Conservation (phyloP, 2,797 vertebrate genomes). For the Trachurus trachurus region DNA sequence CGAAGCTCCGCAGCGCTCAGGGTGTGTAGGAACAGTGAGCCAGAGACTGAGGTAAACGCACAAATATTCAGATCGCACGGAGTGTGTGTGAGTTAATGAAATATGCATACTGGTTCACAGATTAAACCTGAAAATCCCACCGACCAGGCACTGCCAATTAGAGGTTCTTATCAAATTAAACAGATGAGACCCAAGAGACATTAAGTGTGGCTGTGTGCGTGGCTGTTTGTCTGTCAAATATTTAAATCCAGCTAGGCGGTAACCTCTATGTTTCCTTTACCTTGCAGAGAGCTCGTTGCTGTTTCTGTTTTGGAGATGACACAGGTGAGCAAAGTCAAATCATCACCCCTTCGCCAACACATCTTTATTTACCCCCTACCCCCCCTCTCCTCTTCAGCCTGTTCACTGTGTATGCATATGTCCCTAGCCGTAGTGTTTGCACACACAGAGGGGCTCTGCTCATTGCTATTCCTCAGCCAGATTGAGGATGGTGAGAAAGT, state of each 20-base stretch:
- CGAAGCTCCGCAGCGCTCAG: conserved; percentile 93
- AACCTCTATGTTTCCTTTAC: conserved; percentile 51
- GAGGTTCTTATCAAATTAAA: conserved; percentile 3
- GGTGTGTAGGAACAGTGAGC: conserved; percentile 88
- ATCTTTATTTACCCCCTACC: not conserved
- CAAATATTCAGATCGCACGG: conserved; percentile 29
- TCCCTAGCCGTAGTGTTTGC: conserved; percentile 49
- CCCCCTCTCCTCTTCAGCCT: not conserved
- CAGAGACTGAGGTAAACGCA: conserved; percentile 90
- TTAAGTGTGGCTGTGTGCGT: not conserved
- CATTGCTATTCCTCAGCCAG: conserved; percentile 74
- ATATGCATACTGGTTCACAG: conserved; percentile 20
- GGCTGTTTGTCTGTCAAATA: not conserved
- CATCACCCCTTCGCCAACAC: conserved; percentile 6
- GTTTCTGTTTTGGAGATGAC: conserved; percentile 92
- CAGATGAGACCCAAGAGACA: conserved; percentile 11
- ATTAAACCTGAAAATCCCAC: conserved; percentile 9
- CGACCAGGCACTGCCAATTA: not conserved
- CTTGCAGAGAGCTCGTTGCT: conserved; percentile 95
- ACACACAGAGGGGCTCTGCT: conserved; percentile 43
- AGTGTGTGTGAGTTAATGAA: conserved; percentile 26
- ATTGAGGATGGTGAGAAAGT: conserved; percentile 72
- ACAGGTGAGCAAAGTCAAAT: conserved; percentile 85
- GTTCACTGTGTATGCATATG: conserved; percentile 30
- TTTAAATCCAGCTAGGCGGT: conserved; percentile 8